Conservation (phyloP, 2,888 invertebrate genomes). For the Microctonus hyperodae region DNA sequence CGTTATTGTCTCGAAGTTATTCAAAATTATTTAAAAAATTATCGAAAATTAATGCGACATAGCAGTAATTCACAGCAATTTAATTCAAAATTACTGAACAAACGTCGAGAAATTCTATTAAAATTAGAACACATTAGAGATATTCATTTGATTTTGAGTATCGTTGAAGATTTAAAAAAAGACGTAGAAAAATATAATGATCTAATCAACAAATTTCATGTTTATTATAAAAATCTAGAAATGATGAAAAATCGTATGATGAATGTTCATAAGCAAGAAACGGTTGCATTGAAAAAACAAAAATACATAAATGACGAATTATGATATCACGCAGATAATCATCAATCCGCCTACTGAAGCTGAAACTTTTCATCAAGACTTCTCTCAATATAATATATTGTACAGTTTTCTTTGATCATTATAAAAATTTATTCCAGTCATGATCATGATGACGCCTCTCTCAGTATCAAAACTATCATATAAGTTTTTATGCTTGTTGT, state of each 20-base stretch:
- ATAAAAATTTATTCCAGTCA: slow-evolving; percentile 7
- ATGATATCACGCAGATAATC: slow-evolving; percentile 47
- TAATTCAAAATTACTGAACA: slow-evolving; percentile 39
- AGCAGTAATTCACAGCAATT: slow-evolving; percentile 7
- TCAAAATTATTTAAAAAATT: slow-evolving; percentile 49
- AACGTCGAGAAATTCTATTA: slow-evolving; percentile 49
- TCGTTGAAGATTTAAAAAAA: slow-evolving; percentile 47
- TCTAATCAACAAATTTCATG: slow-evolving; percentile 39
- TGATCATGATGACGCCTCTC: not conserved
- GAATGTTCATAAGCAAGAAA: slow-evolving; percentile 6
- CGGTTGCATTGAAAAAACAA: slow-evolving; percentile 22
- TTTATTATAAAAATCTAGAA: slow-evolving; percentile 39
- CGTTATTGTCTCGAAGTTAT: slow-evolving; percentile 57
- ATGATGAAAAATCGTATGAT: slow-evolving; percentile 28
- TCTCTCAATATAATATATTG: slow-evolving; percentile 33
- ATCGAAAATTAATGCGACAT: slow-evolving; percentile 50
- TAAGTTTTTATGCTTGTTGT: not conserved
- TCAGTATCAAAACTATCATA: not conserved
- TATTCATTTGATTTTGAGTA: slow-evolving; percentile 53
- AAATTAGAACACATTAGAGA: slow-evolving; percentile 55
- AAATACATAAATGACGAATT: slow-evolving; percentile 47
- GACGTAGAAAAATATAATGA: slow-evolving; percentile 44
- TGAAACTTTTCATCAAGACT: no score
- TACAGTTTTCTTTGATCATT: slow-evolving; percentile 34
- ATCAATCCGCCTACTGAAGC: slow-evolving; percentile 15